A percentile compares a stretch with the other conserved stretches of the same genome.
These are phyloP conservation scores for Archilochus colubris DNA, from an alignment of 2,113 vertebrate genomes.

Conservation along the genomic window DNA sequence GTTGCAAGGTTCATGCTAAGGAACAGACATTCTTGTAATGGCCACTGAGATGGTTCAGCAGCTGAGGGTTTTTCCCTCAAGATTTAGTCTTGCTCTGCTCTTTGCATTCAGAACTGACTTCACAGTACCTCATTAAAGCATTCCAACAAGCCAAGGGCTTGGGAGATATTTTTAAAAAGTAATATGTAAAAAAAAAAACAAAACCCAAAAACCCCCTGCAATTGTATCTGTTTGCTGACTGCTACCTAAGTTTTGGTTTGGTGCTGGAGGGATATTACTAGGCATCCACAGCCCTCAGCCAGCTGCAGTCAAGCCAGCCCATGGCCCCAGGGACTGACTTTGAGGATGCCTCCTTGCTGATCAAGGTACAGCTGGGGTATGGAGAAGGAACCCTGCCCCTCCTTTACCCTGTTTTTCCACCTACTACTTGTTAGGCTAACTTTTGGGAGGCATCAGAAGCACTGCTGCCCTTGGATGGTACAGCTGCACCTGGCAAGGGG, in stretches of 20 bases:
- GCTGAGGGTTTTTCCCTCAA: not conserved
- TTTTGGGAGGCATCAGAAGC: not conserved
- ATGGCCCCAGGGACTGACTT: no score
- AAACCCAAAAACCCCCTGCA: not conserved
- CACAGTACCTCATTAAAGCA: not conserved
- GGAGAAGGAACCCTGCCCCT: not conserved
- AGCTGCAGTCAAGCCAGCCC: not conserved
- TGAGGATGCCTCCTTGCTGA: not conserved
- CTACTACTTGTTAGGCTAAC: not conserved
- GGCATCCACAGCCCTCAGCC: not conserved
- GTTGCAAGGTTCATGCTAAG: not conserved
- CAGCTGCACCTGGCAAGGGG: not conserved
- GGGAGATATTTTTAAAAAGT: not conserved
- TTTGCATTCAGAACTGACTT: not conserved
- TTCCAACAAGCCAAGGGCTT: not conserved
- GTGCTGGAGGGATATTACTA: fast-evolving
- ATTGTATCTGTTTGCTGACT: not conserved
- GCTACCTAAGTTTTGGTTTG: not conserved
- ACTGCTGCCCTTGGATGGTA: not conserved
- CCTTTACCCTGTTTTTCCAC: not conserved
- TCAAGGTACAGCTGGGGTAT: not conserved
- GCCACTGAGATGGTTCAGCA: not conserved
- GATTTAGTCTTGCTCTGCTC: not conserved
- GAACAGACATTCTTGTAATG: not conserved
- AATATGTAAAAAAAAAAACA: not conserved